These are phyloP conservation scores for Nothobranchius kuhntae DNA, from an alignment of 2,113 vertebrate genomes.

Conservation along the genomic window DNA sequence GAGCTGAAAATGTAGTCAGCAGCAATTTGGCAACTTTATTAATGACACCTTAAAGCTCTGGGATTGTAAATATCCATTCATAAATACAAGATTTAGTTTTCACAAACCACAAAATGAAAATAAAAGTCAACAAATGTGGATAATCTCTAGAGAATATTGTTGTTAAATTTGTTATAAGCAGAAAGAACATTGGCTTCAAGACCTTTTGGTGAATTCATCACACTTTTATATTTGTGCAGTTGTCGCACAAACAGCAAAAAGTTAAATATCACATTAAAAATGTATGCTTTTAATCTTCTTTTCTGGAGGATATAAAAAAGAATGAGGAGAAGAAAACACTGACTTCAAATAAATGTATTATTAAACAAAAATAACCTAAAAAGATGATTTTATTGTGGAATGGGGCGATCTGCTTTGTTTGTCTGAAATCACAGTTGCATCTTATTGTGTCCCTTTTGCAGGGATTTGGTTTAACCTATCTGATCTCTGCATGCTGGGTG, in stretches of 20 bases:
- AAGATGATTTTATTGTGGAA: not conserved
- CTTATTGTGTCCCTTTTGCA: conserved; percentile 66
- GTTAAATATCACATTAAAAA: no score
- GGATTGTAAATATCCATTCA: not conserved
- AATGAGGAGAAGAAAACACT: not conserved
- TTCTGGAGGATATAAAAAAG: no score
- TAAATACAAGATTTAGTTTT: not conserved
- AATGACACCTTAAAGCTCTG: not conserved
- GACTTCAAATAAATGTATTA: conserved; percentile 8
- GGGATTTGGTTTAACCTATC: conserved; percentile 71
- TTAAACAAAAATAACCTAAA: conserved; percentile 1
- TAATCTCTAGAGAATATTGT: no score
- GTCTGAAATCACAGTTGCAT: conserved; percentile 42
- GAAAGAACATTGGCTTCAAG: not conserved
- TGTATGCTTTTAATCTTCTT: not conserved
- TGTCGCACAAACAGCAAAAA: no score
- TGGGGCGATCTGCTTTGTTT: conserved; percentile 38
- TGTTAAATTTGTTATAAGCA: not conserved
- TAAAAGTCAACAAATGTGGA: no score
- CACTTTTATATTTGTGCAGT: no score
- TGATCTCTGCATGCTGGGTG: conserved; percentile 61
- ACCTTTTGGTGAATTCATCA: not conserved
- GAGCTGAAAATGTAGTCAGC: not conserved
- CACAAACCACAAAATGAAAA: no score
- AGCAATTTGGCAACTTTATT: not conserved